Percentiles rank a stretch among this genome's conserved stretches.
Conservation (phyloP, 2,113 vertebrate genomes). For the Epinephelus moara region DNA sequence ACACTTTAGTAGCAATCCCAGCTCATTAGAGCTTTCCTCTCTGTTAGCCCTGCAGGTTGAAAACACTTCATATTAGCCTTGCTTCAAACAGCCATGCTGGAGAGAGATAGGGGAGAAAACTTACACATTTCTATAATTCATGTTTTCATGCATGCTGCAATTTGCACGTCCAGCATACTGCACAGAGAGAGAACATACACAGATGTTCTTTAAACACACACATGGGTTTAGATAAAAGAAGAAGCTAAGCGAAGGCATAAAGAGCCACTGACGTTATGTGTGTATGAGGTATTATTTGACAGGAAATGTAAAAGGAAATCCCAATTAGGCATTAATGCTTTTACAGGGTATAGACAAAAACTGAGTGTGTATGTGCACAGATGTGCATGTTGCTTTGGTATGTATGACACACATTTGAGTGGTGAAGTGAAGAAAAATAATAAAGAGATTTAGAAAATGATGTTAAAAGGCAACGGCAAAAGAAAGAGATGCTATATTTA, state of each 20-base stretch:
- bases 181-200: constrained; percentile 4
- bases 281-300: constrained; percentile 29
- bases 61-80: constrained; percentile 59
- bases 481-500: constrained; percentile 63
- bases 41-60: constrained; percentile 66
- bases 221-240: constrained; percentile 53
- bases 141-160: constrained; percentile 32
- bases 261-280: constrained; percentile 33
- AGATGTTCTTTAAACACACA: constrained; percentile 58
- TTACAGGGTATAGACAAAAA: neutral
- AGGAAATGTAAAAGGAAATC: constrained; percentile 38
- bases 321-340: constrained; percentile 42
- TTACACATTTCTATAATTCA: constrained; percentile 63
- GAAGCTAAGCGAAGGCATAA: constrained; percentile 35
- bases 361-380: constrained; percentile 13
- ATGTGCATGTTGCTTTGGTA: constrained; percentile 26
- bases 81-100: constrained; percentile 53
- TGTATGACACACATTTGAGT: constrained; percentile 22
- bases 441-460: constrained; percentile 11
- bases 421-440: constrained; percentile 35
- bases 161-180: constrained; percentile 51
- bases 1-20: constrained; percentile 54
- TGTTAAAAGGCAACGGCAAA: constrained; percentile 22
- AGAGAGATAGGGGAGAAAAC: constrained; percentile 38
- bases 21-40: constrained; percentile 65